phyloP scores from a whole-genome alignment of 2,113 vertebrate genomes.

The Pelodiscus sinensis region DNA sequence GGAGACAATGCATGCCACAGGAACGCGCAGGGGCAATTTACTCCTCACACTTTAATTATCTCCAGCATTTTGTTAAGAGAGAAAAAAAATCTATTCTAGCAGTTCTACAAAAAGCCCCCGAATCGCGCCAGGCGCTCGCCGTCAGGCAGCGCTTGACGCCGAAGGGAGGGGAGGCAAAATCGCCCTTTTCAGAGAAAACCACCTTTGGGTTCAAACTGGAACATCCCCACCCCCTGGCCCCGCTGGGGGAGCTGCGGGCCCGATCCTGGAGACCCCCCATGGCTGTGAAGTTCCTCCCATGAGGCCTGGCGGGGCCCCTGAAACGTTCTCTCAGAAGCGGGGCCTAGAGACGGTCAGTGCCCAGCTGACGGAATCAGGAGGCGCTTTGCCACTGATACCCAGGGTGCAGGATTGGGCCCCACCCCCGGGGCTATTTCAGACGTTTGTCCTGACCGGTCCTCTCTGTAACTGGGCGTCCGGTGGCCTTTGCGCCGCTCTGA shows the following conservation, averaged over 20 bases:
- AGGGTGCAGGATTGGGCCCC: no score
- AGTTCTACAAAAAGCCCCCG: slow-evolving; percentile 47
- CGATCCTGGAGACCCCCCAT: neutral
- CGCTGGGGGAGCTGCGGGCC: neutral
- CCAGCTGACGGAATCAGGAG: neutral
- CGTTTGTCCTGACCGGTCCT: neutral
- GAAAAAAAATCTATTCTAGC: slow-evolving; percentile 40
- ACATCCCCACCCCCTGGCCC: neutral
- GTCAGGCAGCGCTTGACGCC: slow-evolving; percentile 35
- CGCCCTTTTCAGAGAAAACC: slow-evolving; percentile 24
- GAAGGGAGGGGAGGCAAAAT: slow-evolving; percentile 34
- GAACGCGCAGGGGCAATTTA: slow-evolving; percentile 39
- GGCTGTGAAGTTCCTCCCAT: neutral
- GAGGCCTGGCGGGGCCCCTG: no score
- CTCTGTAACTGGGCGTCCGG: no score
- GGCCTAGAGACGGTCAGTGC: neutral
- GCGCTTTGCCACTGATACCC: neutral
- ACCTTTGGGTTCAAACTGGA: slow-evolving; percentile 54
- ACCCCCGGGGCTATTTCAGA: neutral
- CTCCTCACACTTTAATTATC: slow-evolving; percentile 70
- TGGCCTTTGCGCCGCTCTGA: no score
- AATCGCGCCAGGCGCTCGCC: slow-evolving; percentile 59
- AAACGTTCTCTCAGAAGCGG: neutral
- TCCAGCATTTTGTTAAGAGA: slow-evolving; percentile 44
- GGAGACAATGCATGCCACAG: slow-evolving; percentile 39